Evolutionary conservation across 2,113 vertebrate genomes (phyloP).

Genomic region (Oncorhynchus nerka): DNA sequence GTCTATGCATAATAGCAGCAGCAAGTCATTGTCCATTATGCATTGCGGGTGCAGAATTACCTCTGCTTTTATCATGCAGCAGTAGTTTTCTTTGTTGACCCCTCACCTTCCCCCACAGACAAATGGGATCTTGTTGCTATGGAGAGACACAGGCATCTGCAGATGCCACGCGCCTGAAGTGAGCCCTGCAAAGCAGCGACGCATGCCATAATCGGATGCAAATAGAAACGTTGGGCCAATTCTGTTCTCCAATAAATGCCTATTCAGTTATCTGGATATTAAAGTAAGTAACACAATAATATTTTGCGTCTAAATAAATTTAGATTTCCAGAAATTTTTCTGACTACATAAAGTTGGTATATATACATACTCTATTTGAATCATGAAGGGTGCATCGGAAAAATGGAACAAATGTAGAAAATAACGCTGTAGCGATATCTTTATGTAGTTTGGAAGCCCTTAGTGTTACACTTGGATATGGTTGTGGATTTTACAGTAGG

Average conservation of each 20-base stretch:
- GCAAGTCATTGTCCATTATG: slow-evolving; percentile 5
- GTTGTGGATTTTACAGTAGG: no score
- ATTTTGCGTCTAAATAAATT: neutral
- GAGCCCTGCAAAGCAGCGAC: slow-evolving; percentile 73
- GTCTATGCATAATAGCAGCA: neutral
- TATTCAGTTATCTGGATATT: neutral
- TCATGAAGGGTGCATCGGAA: no score
- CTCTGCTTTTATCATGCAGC: slow-evolving; percentile 11
- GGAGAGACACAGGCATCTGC: slow-evolving; percentile 66
- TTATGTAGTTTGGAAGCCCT: no score
- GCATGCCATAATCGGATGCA: slow-evolving; percentile 68
- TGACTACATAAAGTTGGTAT: no score
- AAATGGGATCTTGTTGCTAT: slow-evolving; percentile 79
- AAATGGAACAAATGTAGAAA: no score
- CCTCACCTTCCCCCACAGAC: slow-evolving; percentile 52
- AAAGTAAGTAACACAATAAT: neutral
- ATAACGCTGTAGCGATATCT: no score
- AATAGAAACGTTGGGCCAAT: slow-evolving; percentile 1
- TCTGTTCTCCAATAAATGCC: neutral
- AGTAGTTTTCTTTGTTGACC: slow-evolving; percentile 28
- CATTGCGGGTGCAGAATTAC: slow-evolving; percentile 55
- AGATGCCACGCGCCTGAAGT: slow-evolving; percentile 84
- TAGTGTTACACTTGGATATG: no score
- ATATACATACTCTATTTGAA: neutral
- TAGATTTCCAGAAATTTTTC: no score